phyloP scores from a whole-genome alignment of 2,888 invertebrate genomes.

The Drosophila subquinaria region DNA sequence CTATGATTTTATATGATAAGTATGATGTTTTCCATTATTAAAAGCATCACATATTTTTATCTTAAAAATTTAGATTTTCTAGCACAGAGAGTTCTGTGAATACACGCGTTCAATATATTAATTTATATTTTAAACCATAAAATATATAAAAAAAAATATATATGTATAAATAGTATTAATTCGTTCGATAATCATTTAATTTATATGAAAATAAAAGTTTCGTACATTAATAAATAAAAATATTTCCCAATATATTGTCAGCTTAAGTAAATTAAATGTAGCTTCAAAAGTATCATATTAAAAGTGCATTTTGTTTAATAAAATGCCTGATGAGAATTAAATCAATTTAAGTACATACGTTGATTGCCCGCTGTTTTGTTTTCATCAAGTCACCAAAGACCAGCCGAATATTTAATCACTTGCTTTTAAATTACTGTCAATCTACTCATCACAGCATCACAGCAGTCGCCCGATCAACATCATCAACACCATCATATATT shows the following conservation, averaged over 20 bases:
- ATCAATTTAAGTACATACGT: slow-evolving; percentile 4
- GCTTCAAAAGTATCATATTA: neutral
- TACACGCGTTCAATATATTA: too few relatives aligned
- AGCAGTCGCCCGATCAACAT: slow-evolving; percentile 12
- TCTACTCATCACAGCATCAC: slow-evolving; percentile 38
- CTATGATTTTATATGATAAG: too few relatives aligned
- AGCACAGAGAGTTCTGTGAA: neutral
- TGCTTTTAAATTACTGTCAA: slow-evolving; percentile 62
- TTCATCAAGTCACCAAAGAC: slow-evolving; percentile 20
- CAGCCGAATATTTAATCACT: slow-evolving; percentile 30
- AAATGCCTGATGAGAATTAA: neutral
- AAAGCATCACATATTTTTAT: too few relatives aligned
- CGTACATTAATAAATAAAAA: neutral
- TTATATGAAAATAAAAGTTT: too few relatives aligned
- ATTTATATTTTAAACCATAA: too few relatives aligned
- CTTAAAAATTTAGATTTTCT: too few relatives aligned
- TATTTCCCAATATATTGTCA: neutral
- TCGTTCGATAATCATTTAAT: too few relatives aligned
- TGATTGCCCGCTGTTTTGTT: slow-evolving; percentile 33
- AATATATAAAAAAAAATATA: too few relatives aligned
- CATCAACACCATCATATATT: slow-evolving; percentile 58
- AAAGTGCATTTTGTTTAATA: slow-evolving; percentile 10
- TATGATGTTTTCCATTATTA: too few relatives aligned
- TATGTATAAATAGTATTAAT: too few relatives aligned
- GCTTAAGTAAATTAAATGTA: neutral